Percentiles rank a stretch among this genome's conserved stretches.
Conservation (phyloP, 2,113 vertebrate species). For the Syngnathus typhle region DNA sequence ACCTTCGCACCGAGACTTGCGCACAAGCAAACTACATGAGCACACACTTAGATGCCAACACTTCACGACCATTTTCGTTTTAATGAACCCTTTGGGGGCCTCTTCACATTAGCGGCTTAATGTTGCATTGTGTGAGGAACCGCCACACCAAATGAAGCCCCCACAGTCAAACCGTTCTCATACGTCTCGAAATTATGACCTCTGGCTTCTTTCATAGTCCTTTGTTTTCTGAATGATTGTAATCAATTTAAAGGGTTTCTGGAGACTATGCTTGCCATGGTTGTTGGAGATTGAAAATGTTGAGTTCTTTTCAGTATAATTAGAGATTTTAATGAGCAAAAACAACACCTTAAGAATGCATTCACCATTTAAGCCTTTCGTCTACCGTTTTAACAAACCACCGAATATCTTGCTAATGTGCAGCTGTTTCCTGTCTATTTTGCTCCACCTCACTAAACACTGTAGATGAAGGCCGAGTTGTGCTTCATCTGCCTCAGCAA, state of each 20-base stretch:
- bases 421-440: constrained; percentile 1
- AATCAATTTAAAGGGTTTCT: background rate
- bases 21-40: constrained; percentile 22
- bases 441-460: constrained; percentile 11
- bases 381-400: background rate
- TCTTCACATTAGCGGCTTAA: constrained; percentile 63
- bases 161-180: constrained; percentile 20
- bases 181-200: constrained; percentile 33
- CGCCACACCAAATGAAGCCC: constrained; percentile 24
- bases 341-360: background rate
- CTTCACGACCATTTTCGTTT: constrained; percentile 59
- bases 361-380: background rate
- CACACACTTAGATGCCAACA: constrained; percentile 19
- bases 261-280: background rate
- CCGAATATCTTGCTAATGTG: background rate
- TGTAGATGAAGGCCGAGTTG: constrained; percentile 3
- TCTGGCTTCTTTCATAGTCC: constrained; percentile 19
- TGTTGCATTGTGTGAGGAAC: constrained; percentile 54
- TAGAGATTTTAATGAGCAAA: too few species aligned
- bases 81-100: constrained; percentile 60
- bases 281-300: background rate
- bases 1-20: constrained; percentile 27
- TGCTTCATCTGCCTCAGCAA: background rate
- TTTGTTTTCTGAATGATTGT: constrained; percentile 10
- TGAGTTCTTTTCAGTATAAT: background rate